Evolutionary conservation across 2,797 vertebrate genomes (phyloP).

Genomic region (Phataginus tetradactyla): DNA sequence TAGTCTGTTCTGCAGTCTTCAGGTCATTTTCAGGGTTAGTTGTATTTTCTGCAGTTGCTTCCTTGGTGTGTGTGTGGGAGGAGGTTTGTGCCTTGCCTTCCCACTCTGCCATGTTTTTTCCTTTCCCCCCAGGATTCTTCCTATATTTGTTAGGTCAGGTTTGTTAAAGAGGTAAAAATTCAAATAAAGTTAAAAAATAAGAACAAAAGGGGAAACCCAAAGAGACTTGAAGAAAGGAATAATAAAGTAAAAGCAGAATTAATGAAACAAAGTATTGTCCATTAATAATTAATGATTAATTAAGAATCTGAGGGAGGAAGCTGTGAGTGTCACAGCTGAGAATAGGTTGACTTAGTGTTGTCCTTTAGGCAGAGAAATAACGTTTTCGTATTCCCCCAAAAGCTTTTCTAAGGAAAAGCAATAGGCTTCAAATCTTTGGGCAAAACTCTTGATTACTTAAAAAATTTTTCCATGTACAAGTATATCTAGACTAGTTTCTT

Average conservation of each 20-base stretch:
- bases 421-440: conserved; percentile 50
- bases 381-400: conserved; percentile 17
- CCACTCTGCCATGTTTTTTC: too few relatives aligned
- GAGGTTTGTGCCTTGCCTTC: too few relatives aligned
- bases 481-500: conserved; percentile 78
- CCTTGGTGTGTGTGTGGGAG: too few relatives aligned
- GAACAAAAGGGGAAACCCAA: not conserved
- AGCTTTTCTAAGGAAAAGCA: not conserved
- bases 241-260: not conserved
- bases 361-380: not conserved
- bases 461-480: conserved; percentile 60
- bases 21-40: too few relatives aligned
- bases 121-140: not conserved
- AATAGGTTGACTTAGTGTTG: not conserved
- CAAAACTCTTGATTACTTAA: conserved; percentile 67
- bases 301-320: not conserved
- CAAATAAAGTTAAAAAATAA: not conserved
- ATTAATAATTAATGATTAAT: conserved; percentile 1
- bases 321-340: not conserved
- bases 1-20: too few relatives aligned
- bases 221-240: not conserved
- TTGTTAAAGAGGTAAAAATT: conserved; percentile 30
- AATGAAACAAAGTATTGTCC: not conserved
- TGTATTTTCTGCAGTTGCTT: too few relatives aligned
- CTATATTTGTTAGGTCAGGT: not conserved